Conservation (phyloP, 2,113 vertebrate species). For the Plecturocebus donacophilus region DNA sequence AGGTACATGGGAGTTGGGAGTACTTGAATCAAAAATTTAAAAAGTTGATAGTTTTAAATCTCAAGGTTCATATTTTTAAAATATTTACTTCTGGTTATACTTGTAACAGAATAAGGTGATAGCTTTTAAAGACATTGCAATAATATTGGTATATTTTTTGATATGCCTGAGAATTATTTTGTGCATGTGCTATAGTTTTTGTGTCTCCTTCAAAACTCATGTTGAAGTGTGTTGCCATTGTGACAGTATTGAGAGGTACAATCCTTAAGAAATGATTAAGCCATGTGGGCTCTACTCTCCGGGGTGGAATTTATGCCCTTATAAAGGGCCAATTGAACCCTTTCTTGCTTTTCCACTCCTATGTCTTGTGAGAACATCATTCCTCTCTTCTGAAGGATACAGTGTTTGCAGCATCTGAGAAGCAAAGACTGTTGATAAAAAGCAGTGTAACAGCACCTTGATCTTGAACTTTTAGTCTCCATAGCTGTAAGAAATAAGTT, state of each 20-base stretch:
- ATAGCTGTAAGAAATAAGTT: not conserved
- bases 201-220: not conserved
- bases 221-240: not conserved
- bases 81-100: not conserved
- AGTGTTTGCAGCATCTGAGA: not conserved
- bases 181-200: not conserved
- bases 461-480: not conserved
- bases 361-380: not conserved
- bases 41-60: not conserved
- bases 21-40: not conserved
- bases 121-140: not conserved
- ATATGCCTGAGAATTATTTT: not conserved
- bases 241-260: not conserved
- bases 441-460: not conserved
- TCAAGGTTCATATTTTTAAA: not conserved
- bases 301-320: not conserved
- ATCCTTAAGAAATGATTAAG: not conserved
- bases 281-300: too few relatives aligned
- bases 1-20: not conserved
- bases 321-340: not conserved
- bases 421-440: not conserved
- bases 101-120: not conserved
- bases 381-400: not conserved
- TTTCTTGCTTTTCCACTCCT: not conserved
- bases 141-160: not conserved